Percentiles rank a stretch among this genome's conserved stretches.
phyloP scores from a whole-genome alignment of 2,113 vertebrate genomes.

The Hippocampus barbouri region DNA sequence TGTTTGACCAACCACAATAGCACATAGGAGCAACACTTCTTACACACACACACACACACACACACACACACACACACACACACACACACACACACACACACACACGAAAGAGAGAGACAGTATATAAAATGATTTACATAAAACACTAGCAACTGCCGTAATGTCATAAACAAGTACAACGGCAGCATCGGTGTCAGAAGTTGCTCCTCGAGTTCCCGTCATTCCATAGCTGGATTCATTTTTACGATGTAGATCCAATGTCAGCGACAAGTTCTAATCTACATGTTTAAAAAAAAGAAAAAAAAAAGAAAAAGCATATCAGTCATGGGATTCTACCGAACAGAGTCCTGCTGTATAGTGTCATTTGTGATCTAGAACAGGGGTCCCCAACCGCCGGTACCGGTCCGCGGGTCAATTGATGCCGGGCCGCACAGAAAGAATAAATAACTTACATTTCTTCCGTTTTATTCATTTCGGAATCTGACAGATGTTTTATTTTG shows the following conservation, averaged over 20 bases:
- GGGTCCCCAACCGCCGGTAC: too few species aligned
- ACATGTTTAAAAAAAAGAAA: constrained; percentile 55
- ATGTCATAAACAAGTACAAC: constrained; percentile 42
- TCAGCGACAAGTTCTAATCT: constrained; percentile 56
- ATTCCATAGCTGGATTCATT: constrained; percentile 69
- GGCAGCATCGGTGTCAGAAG: constrained; percentile 52
- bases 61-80: too few species aligned
- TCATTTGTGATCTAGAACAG: constrained; percentile 62
- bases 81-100: constrained; percentile 43
- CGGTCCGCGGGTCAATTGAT: too few species aligned
- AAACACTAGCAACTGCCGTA: constrained; percentile 25
- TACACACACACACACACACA: constrained; percentile 29
- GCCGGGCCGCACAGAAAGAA: too few species aligned
- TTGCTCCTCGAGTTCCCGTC: constrained; percentile 63
- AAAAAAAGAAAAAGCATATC: constrained; percentile 66
- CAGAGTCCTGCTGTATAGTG: constrained; percentile 74
- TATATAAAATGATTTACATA: constrained; percentile 44
- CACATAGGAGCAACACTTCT: constrained; percentile 69
- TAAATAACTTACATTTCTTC: too few species aligned
- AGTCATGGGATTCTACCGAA: constrained; percentile 71
- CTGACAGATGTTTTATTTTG: too few species aligned
- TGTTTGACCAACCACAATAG: constrained; percentile 69
- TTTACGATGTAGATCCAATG: constrained; percentile 70
- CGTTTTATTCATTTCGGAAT: too few species aligned
- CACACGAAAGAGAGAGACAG: constrained; percentile 28